These are phyloP conservation scores for Cavia porcellus DNA, from an alignment of 2,113 vertebrate genomes.

Conservation along the genomic window DNA sequence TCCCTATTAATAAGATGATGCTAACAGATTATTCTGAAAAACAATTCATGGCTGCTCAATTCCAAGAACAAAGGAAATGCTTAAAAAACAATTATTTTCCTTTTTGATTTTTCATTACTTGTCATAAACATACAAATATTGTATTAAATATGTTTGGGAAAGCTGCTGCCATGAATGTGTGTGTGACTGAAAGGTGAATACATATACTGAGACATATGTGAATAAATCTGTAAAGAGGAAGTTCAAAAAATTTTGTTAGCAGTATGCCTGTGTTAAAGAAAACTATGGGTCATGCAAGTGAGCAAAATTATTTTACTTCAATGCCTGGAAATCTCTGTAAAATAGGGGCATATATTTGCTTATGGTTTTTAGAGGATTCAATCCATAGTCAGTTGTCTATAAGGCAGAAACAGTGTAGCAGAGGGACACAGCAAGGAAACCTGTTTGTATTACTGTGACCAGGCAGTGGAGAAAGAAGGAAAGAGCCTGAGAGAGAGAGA, in stretches of 20 bases:
- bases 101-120: slow-evolving; percentile 31
- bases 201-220: not conserved
- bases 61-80: not conserved
- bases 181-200: not conserved
- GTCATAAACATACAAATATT: slow-evolving; percentile 7
- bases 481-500: not conserved
- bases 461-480: not conserved
- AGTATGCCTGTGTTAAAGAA: not conserved
- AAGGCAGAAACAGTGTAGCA: not conserved
- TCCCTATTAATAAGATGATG: not conserved
- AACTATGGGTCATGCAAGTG: not conserved
- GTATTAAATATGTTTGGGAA: slow-evolving; percentile 23
- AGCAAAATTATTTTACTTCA: not conserved
- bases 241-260: not conserved
- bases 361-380: not conserved
- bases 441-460: not conserved
- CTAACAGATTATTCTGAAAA: not conserved
- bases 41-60: not conserved
- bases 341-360: not conserved
- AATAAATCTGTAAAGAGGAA: slow-evolving; percentile 23
- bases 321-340: not conserved
- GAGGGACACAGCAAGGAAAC: not conserved
- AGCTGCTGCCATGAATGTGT: not conserved
- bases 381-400: not conserved
- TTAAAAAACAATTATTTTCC: slow-evolving; percentile 61